Base-by-base conservation (phyloP, 2,888 invertebrate genomes). In the Willowsia nigromaculata region DNA sequence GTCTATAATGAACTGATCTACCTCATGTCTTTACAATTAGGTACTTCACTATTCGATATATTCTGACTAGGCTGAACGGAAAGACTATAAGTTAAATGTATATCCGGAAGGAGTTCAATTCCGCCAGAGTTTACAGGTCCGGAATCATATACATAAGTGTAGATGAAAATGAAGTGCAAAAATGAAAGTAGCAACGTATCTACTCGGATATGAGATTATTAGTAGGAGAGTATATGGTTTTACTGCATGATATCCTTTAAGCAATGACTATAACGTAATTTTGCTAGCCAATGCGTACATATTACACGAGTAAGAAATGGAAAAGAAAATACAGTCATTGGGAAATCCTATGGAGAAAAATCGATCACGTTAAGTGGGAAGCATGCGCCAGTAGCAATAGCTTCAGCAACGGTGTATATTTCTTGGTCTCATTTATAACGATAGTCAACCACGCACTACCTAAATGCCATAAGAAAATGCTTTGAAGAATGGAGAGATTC, bases 281-380 rank as follows among this genome's bases (percentile, higher is more conserved):
- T 11, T n/a, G 18, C 33, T 56, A 59, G n/a, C 37, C 15, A 62
- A 27, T 43, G 22, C 40, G 33, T 50, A 56, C 47, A 78, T 65
- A 68, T 27, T 40, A 22, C 37, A 22, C 27, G 50, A 84, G 56
- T 68, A 13, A 85, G 56, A 40, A 40, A 85, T 37, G 40, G 76
- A 40, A 50, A 53, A 50, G 85, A 50, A 68, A 86, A 86, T 53
- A 84, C 83, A 87, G 71, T 87, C 81, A 87, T 87, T 71, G 87
- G 87, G 81, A 87, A 87, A 81, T 87, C 87, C 87, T 71, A 71
- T 7, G 59, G 68, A 81, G 87, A 87, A 87, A 87, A 87, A 88
- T 88, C 88, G 88, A 88, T 88, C 62, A 78, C 56, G 40, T 85
- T 78, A 78, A 78, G 59, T 33, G 85, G 71, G 37, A 88, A 88